These are phyloP conservation scores for Erebia aethiops DNA, from an alignment of 2,888 invertebrate genomes.

Conservation along the genomic window DNA sequence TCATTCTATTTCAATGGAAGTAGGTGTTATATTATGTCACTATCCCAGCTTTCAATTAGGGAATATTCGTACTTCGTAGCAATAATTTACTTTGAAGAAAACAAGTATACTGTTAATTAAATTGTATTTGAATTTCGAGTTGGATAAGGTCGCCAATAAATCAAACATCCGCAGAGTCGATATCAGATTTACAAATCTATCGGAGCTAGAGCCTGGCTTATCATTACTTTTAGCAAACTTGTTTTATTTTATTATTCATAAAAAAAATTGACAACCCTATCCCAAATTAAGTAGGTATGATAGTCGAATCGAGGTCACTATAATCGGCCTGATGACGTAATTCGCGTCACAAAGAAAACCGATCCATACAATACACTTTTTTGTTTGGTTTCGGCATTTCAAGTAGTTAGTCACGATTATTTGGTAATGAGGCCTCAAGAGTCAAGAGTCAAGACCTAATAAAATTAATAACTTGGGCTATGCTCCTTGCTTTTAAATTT, in stretches of 20 bases:
- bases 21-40: too few relatives aligned
- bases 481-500: not conserved
- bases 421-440: constrained; percentile 2
- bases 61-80: too few relatives aligned
- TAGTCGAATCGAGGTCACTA: constrained; percentile 7
- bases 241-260: too few relatives aligned
- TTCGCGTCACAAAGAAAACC: constrained; percentile 12
- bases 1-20: too few relatives aligned
- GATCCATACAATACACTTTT: constrained; percentile 13
- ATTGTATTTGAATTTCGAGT: too few relatives aligned
- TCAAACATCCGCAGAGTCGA: too few relatives aligned
- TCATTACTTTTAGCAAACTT: not conserved
- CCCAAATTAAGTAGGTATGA: constrained; percentile 3
- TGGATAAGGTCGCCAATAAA: too few relatives aligned
- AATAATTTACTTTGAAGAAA: too few relatives aligned
- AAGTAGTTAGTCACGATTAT: not conserved
- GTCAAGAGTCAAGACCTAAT: constrained; percentile 6
- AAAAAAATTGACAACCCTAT: not conserved
- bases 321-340: constrained; percentile 9
- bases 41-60: too few relatives aligned
- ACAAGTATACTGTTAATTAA: too few relatives aligned
- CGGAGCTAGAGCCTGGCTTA: not conserved
- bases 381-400: not conserved
- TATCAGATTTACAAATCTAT: too few relatives aligned
- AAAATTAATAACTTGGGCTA: not conserved